Base-by-base conservation (phyloP, 1,140 invertebrate genomes). In the Propsilocerus akamusi region DNA sequence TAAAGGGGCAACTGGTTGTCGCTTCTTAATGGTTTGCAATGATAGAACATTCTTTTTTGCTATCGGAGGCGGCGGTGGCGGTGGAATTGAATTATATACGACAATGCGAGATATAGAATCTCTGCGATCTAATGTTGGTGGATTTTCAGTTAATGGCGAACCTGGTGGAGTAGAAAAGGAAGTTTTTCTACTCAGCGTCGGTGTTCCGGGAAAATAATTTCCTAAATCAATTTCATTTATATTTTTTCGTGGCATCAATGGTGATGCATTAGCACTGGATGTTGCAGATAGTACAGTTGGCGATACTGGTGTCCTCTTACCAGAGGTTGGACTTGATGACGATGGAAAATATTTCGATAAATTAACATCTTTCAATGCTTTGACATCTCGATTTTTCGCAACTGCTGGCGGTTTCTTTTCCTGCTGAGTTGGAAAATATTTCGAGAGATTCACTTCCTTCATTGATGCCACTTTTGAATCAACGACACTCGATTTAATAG, bases 371-470 rank as follows among this genome's bases (percentile, higher is more conserved):
- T 64, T 64, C 0, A 65, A 30, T 7, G 59, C 61, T 47, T 64
- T 63, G 25, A 64, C 62, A 48, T 58, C 61, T 51, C 64, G 63
- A 52, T 65, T 65, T 2, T 55, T 57, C 4, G 56, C 58, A 17
- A 46, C 53, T 0, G 59, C n/a, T 23, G 50, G 46, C 26, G 53
- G 54, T 48, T 62, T 64, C 34, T 61, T 57, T 14, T 53, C 53
- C 51, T 65, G 63, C 30, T 61, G 61, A 48, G 63, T 60, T 23
- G 63, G 63, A 55, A 65, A 65, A 37, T 65, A 65, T 49, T 65
- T 65, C 22, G 63, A 59, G 0, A 65, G 50, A 55, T 65, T 59
- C 8, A 62, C 49, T 23, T 50, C 49, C 25, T 51, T 48, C 12
- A 49, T 49, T 12, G 59, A 41, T 49, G 56, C 58, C 1, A 63